Evolutionary conservation across 2,888 invertebrate genomes (phyloP).

Genomic region (Oxyteleia sp.): DNA sequence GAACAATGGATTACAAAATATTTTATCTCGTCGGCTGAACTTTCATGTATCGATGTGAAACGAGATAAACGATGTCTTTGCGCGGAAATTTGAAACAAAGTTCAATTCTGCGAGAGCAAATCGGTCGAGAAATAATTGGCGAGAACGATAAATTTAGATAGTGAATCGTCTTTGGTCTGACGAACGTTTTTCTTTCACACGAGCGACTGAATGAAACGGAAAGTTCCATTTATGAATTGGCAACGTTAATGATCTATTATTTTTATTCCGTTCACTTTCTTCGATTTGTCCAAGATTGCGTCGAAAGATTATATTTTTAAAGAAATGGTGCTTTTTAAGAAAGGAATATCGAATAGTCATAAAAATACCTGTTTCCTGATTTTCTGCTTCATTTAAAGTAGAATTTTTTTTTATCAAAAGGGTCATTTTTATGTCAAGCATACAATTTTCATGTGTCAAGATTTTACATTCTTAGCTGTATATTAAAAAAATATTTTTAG

Average conservation of each 20-base stretch:
- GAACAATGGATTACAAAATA: conserved; percentile 2
- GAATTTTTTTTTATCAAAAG: too few relatives aligned
- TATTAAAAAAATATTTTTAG: too few relatives aligned
- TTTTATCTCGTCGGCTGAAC: conserved; percentile 12
- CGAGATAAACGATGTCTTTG: conserved; percentile 11
- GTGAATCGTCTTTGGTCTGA: background rate
- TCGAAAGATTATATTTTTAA: too few relatives aligned
- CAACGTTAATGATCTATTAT: conserved; percentile 1
- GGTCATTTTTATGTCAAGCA: too few relatives aligned
- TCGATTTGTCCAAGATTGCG: background rate
- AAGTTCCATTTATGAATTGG: conserved; percentile 34
- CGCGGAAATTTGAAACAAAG: background rate
- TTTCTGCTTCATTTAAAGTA: too few relatives aligned
- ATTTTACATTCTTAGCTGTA: too few relatives aligned
- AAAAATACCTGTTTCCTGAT: too few relatives aligned
- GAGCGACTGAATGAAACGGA: conserved; percentile 24
- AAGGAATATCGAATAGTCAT: too few relatives aligned
- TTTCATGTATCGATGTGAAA: conserved; percentile 16
- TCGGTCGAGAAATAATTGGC: conserved; percentile 1
- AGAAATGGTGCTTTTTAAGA: too few relatives aligned
- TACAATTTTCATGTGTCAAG: too few relatives aligned
- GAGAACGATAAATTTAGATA: conserved; percentile 30
- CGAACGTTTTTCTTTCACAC: background rate
- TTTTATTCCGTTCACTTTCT: background rate
- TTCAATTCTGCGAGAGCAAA: conserved; percentile 19